Evolutionary conservation across 2,113 vertebrate species (phyloP).

Genomic region (Syngnathoides biaculeatus): DNA sequence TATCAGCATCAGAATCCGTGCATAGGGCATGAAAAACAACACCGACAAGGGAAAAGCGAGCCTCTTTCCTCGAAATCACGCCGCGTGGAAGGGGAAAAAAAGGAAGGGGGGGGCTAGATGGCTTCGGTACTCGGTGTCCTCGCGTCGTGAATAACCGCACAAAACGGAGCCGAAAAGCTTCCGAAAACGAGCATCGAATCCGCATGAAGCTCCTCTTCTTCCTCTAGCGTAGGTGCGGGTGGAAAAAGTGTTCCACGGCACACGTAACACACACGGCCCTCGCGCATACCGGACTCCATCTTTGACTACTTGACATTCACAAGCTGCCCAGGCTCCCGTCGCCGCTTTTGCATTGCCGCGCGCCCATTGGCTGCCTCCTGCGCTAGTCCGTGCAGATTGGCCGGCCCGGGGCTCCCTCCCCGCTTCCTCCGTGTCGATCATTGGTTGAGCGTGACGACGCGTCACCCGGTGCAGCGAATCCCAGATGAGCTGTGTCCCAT

Average conservation of each 20-base stretch:
- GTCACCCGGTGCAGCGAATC: constrained; percentile 79
- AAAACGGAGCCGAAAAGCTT: constrained; percentile 2
- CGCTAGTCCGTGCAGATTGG: constrained; percentile 86
- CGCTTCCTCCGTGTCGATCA: constrained; percentile 54
- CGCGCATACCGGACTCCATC: constrained; percentile 89
- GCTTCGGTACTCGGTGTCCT: constrained; percentile 2
- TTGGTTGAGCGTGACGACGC: constrained; percentile 62
- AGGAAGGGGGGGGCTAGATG: neutral
- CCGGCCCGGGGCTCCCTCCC: constrained; percentile 69
- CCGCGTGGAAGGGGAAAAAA: constrained; percentile 47
- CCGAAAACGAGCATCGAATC: neutral
- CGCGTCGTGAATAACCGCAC: neutral
- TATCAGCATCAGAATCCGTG: neutral
- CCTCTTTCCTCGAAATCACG: constrained; percentile 5
- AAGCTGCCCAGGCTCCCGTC: constrained; percentile 80
- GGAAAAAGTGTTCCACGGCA: constrained; percentile 67
- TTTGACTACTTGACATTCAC: constrained; percentile 98
- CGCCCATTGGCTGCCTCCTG: constrained; percentile 79
- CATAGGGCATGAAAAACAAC: neutral
- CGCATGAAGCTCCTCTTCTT: neutral
- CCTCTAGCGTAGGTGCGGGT: neutral
- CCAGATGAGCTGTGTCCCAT: constrained; percentile 82
- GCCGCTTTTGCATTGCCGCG: constrained; percentile 82
- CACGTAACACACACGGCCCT: constrained; percentile 77
- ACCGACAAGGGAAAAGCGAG: neutral